Conservation (phyloP, 2,888 invertebrate species). For the Tetragonisca angustula region DNA sequence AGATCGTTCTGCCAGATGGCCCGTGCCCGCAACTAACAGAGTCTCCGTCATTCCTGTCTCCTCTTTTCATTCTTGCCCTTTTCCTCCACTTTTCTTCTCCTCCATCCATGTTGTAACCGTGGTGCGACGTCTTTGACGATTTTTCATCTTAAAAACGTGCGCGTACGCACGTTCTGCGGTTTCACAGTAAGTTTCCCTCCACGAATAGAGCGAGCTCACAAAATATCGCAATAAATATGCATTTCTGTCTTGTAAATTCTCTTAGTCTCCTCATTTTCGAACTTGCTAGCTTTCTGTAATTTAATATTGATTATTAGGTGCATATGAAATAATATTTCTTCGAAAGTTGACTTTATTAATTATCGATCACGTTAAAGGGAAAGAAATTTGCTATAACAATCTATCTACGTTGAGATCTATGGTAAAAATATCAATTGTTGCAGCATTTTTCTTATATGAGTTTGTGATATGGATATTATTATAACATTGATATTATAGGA, state of each 20-base stretch:
- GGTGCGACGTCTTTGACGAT: constrained; percentile 23
- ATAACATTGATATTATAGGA: too few species aligned
- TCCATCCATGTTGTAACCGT: constrained; percentile 14
- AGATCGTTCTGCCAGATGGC: constrained; percentile 71
- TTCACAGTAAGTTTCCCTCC: constrained; percentile 1
- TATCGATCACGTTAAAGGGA: too few species aligned
- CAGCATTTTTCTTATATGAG: too few species aligned
- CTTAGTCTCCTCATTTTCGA: neutral
- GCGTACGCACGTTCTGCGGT: constrained; percentile 11
- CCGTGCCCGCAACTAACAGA: constrained; percentile 66
- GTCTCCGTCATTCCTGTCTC: constrained; percentile 31
- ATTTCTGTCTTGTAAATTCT: neutral
- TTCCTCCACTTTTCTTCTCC: constrained; percentile 42
- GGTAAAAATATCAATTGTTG: too few species aligned
- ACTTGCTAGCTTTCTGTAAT: neutral
- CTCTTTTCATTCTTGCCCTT: constrained; percentile 25
- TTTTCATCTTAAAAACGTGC: constrained; percentile 14
- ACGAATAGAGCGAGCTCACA: too few species aligned
- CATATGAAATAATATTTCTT: too few species aligned
- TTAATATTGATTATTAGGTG: too few species aligned
- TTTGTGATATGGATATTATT: too few species aligned
- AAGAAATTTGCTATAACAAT: too few species aligned
- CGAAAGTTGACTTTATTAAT: too few species aligned
- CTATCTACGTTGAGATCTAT: too few species aligned
- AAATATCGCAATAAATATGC: neutral